Conservation (phyloP, 2,113 vertebrate species). For the Strix aluco region DNA sequence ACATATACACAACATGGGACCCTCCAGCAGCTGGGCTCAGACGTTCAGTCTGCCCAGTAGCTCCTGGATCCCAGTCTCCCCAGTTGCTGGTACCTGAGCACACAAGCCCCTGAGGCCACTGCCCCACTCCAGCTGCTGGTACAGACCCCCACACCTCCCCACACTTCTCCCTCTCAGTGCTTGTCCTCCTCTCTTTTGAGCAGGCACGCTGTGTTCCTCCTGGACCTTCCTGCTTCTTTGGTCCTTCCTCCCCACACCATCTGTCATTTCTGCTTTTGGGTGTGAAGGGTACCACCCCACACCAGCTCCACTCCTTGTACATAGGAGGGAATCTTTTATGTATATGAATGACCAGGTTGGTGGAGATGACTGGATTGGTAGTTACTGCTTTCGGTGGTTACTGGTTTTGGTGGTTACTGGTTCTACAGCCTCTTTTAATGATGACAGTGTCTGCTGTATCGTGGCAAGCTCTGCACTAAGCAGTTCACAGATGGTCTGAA, state of each 20-base stretch:
- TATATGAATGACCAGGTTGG: neutral
- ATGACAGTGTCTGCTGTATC: neutral
- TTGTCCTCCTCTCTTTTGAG: neutral
- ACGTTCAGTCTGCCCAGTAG: neutral
- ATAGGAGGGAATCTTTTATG: neutral
- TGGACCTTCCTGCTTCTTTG: neutral
- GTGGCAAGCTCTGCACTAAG: neutral
- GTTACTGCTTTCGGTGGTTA: neutral
- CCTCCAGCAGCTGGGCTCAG: neutral
- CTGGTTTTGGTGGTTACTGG: neutral
- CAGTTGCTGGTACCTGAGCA: neutral
- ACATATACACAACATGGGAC: neutral
- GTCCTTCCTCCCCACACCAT: neutral
- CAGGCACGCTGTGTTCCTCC: neutral
- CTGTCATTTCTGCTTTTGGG: neutral
- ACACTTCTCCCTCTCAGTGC: neutral
- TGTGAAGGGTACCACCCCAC: neutral
- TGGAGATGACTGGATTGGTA: neutral
- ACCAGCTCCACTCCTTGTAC: neutral
- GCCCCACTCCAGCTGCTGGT: neutral
- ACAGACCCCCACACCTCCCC: neutral
- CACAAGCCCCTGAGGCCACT: fast-evolving
- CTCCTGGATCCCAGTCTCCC: neutral
- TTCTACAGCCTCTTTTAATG: neutral
- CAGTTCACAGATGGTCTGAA: neutral